phyloP scores from a whole-genome alignment of 2,888 invertebrate species.

The Crepidodera aurea region DNA sequence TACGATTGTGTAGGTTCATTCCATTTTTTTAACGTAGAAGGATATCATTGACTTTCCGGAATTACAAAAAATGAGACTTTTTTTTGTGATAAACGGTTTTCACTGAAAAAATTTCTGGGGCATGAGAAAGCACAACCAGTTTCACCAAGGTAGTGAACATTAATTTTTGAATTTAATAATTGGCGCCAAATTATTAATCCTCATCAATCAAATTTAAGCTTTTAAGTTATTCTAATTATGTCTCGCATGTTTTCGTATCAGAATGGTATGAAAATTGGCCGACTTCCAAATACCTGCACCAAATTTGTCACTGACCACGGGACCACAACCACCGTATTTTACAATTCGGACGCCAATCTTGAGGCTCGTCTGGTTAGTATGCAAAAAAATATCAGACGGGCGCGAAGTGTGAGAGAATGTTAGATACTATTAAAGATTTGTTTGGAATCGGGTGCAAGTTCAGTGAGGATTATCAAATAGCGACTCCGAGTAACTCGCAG shows the following conservation, averaged over 20 bases:
- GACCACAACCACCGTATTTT: not conserved
- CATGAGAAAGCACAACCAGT: too few relatives aligned
- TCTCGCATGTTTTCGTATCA: conserved; percentile 24
- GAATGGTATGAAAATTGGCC: conserved; percentile 26
- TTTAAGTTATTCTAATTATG: conserved; percentile 21
- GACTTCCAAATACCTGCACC: conserved; percentile 20
- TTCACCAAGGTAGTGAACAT: too few relatives aligned
- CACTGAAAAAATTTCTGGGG: too few relatives aligned
- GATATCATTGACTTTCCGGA: too few relatives aligned
- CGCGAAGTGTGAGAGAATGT: conserved; percentile 53
- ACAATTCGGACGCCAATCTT: not conserved
- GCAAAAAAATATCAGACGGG: conserved; percentile 22
- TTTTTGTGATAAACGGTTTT: too few relatives aligned
- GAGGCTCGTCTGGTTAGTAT: not conserved
- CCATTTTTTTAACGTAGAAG: too few relatives aligned
- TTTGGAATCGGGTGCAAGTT: conserved; percentile 52
- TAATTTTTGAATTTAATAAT: not conserved
- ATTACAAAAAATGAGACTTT: too few relatives aligned
- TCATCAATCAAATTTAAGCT: not conserved
- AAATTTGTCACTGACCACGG: conserved; percentile 23
- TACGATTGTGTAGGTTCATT: too few relatives aligned
- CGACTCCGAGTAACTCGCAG: conserved; percentile 35
- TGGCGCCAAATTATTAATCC: not conserved
- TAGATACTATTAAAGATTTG: conserved; percentile 57
- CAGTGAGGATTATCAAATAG: conserved; percentile 44